Percentiles rank a stretch among this genome's conserved stretches.
phyloP scores from a whole-genome alignment of 2,113 vertebrate genomes.

The Cyprinodon variegatus region DNA sequence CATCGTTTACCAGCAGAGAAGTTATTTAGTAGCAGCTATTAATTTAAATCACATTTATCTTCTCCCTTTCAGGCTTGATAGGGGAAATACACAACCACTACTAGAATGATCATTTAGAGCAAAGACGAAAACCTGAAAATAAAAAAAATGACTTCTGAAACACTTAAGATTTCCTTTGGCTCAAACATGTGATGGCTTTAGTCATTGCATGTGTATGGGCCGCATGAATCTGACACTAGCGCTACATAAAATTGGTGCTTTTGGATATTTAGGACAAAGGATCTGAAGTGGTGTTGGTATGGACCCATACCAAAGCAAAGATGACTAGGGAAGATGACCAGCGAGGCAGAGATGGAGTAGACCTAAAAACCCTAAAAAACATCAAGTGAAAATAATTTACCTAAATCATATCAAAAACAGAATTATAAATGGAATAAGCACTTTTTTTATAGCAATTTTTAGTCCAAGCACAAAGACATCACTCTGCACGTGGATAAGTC shows the following conservation, averaged over 20 bases:
- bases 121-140: slow-evolving; percentile 28
- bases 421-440: too few species aligned
- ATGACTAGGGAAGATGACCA: too few species aligned
- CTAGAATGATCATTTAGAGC: slow-evolving; percentile 28
- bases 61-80: slow-evolving; percentile 34
- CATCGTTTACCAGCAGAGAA: slow-evolving; percentile 99
- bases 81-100: slow-evolving; percentile 38
- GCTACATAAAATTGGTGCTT: not conserved
- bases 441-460: too few species aligned
- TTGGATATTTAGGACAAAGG: not conserved
- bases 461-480: too few species aligned
- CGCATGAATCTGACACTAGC: not conserved
- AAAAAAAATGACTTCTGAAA: slow-evolving; percentile 4
- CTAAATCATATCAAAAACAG: too few species aligned
- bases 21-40: slow-evolving; percentile 99
- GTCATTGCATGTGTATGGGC: not conserved
- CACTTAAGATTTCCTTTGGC: slow-evolving; percentile 22
- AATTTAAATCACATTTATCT: slow-evolving; percentile 99
- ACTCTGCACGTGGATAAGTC: too few species aligned
- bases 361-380: too few species aligned
- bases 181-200: slow-evolving; percentile 4
- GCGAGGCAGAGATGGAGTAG: too few species aligned
- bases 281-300: not conserved
- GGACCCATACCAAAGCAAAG: too few species aligned
- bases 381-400: too few species aligned